Base-by-base conservation (phyloP, 23 tunicate species). In the Ciona savignyi region DNA sequence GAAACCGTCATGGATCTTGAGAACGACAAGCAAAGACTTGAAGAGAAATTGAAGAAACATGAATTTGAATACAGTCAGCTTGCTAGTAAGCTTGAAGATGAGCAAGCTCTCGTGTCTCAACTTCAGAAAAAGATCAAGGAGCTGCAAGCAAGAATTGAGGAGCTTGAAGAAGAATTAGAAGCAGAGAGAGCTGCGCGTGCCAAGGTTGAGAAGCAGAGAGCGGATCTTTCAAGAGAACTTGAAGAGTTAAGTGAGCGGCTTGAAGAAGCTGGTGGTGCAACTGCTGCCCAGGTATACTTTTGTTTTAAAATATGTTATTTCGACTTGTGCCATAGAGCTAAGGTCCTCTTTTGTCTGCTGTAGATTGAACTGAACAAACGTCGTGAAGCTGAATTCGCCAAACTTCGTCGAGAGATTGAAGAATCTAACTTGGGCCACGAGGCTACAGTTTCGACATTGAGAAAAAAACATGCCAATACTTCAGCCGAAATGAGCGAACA, bases 121-220 rank as follows among this genome's bases (percentile, higher is more conserved):
- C 84, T 95, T n/a, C 93, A 85, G 60, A 88, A 85, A 81, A 95
- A 95, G 72, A 85, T 95, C 70, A 95, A 95, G 35, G 99, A 95
- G 67, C 81, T 95, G 0, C 99, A 95, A 69, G 94, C 95, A 0
- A 66, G 95, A 34, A 87, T 94, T 70, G 99, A 94, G 79, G 99
- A 94, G 71, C 82, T 94, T 2, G 99, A 94, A 75, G 99, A 94
- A 67, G 99, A 94, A 35, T 72, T 94, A 67, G 99, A 94, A 70
- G 93, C 99, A 23, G 99, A 94, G 33, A 63, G 99, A 74, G 86
- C 86, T 2, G 95, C 90, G 56, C 79, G 99, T 2, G 91, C 98
- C 1, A 93, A 93, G 60, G 83, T 89, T 32, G 98, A 93, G 63
- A 93, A 93, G 93, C 93, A 86, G 67, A 78, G 85, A 72, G 78